phyloP scores from a whole-genome alignment of 2,797 vertebrate genomes.

The Rhinella marina region DNA sequence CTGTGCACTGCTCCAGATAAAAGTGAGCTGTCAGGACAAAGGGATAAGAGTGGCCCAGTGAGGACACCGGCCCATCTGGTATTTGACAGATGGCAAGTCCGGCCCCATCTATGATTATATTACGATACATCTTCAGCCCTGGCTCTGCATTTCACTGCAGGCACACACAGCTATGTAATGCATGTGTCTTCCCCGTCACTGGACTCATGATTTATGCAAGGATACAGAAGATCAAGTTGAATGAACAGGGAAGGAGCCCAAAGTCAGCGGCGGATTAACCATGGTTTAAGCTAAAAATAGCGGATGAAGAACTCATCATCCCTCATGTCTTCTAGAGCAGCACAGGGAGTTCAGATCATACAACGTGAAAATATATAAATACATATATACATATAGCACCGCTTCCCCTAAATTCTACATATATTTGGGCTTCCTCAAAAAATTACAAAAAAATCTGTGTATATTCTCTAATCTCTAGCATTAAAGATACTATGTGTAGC shows the following conservation, averaged over 20 bases:
- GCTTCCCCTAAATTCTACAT: too few relatives aligned
- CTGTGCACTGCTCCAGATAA: too few relatives aligned
- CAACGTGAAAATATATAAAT: not conserved
- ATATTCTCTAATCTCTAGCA: not conserved
- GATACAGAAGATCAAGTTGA: slow-evolving; percentile 54
- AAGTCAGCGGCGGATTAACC: slow-evolving; percentile 52
- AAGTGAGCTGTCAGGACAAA: too few relatives aligned
- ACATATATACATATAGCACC: too few relatives aligned
- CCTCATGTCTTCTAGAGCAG: slow-evolving; percentile 26
- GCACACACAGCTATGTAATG: slow-evolving; percentile 10
- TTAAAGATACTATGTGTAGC: not conserved
- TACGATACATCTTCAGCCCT: not conserved
- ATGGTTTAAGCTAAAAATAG: slow-evolving; percentile 58
- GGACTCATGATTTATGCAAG: slow-evolving; percentile 51
- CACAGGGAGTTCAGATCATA: not conserved
- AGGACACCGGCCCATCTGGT: too few relatives aligned
- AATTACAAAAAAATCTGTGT: too few relatives aligned
- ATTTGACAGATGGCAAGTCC: too few relatives aligned
- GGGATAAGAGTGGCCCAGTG: too few relatives aligned
- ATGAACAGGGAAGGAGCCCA: slow-evolving; percentile 48
- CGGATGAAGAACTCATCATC: slow-evolving; percentile 6
- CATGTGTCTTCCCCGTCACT: slow-evolving; percentile 34
- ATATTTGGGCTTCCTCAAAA: too few relatives aligned
- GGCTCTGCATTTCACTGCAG: slow-evolving; percentile 18
- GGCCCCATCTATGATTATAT: too few relatives aligned